Base-by-base conservation (phyloP, 2,797 vertebrate genomes). In the Manis crassicaudata region DNA sequence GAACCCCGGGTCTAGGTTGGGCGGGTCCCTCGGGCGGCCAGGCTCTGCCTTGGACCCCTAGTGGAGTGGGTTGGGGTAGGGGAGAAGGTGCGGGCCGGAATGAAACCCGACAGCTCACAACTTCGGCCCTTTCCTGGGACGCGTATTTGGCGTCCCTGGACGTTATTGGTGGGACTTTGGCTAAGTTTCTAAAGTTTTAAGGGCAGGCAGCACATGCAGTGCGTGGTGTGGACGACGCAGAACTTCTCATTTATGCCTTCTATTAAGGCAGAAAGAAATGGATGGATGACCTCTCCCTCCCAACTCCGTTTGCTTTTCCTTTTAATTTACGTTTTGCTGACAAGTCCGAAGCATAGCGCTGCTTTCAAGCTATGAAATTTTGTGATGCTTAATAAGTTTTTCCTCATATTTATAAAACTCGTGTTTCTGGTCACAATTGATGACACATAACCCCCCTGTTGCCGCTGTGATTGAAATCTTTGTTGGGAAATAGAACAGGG, bases 301-400 rank as follows among this genome's bases (percentile, higher is more conserved):
- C 29, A 20, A 7, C 13, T n/a, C 16, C 52, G 17, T 60, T 67
- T 81, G 29, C 72, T 70, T 92, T 79, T 46, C 20, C 18, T 94
- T 80, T 67, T 29, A 63, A 56, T 76, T 85, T 88, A 7, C 1
- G 14, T 92, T 87, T 95, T 89, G 83, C 58, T 82, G 80, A 85
- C n/a, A 81, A 96, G 20, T 73, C 89, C 52, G 67, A 96, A 96
- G 50, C 58, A 80, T 84, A 90, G 40, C 18, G 23, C 52, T 90
- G 54, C 62, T n/a, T 50, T 76, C 76, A 79, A 29, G 16, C 56
- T 56, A 4, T 79, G 72, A 65, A 54, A 70, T 87, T 86, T 82
- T 37, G 37, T 72, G 76, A 68, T 62, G 88, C 54, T 87, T 70
- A 82, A 62, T 40, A 46, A 60, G 11, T 62, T 92, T 86, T 85